phyloP scores from a whole-genome alignment of 2,113 vertebrate species.

The Campylorhamphus procurvoides region DNA sequence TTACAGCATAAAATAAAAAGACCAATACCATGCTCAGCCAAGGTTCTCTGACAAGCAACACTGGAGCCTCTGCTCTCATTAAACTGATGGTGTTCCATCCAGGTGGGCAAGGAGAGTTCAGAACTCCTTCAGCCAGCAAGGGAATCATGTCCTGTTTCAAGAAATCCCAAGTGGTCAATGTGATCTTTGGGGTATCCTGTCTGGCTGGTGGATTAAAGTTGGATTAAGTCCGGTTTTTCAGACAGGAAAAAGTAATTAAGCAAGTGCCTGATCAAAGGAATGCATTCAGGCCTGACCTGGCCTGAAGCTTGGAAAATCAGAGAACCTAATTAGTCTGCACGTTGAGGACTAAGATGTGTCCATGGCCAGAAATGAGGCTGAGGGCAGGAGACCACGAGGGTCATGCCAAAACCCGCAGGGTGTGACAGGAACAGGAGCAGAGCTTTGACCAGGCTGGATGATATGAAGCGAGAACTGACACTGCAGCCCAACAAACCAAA shows the following conservation, averaged over 20 bases:
- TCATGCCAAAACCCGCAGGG: neutral
- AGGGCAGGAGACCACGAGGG: neutral
- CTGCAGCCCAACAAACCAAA: neutral
- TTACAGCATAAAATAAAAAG: neutral
- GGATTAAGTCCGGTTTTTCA: neutral
- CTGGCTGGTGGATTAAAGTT: neutral
- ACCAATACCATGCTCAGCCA: neutral
- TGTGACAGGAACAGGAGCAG: neutral
- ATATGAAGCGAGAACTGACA: neutral
- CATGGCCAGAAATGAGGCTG: neutral
- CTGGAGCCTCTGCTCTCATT: neutral
- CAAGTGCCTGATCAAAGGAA: neutral
- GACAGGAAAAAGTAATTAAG: neutral
- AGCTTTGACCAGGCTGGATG: neutral
- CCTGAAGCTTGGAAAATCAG: neutral
- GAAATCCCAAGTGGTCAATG: neutral
- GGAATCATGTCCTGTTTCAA: neutral
- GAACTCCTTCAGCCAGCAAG: neutral
- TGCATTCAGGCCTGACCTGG: neutral
- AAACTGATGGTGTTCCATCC: neutral
- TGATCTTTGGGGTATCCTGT: neutral
- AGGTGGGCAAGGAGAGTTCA: neutral
- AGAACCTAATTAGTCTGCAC: neutral
- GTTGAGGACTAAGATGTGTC: neutral
- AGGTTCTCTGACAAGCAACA: neutral